Evolutionary conservation across 2,888 invertebrate genomes (phyloP).

Genomic region (Andrena chrysosceles): DNA sequence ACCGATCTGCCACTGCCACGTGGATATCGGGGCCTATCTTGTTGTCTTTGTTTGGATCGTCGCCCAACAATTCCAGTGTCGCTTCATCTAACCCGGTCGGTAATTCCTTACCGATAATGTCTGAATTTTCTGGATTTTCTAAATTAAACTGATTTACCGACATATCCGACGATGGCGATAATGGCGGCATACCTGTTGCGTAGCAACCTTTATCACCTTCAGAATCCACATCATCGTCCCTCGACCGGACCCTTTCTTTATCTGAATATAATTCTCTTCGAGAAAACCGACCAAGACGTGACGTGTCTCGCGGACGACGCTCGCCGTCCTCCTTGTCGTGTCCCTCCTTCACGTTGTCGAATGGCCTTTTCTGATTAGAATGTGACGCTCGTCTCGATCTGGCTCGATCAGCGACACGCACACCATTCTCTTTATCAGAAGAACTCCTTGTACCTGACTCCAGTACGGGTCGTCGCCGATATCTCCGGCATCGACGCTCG

Average conservation of each 20-base stretch:
- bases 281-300: background rate
- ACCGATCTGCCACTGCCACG: background rate
- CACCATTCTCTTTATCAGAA: constrained; percentile 1
- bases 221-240: background rate
- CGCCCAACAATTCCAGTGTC: constrained; percentile 11
- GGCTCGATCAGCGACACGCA: constrained; percentile 2
- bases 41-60: background rate
- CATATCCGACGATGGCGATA: background rate
- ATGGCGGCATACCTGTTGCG: constrained; percentile 1
- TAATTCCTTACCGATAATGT: constrained; percentile 1
- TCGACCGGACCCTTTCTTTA: no score
- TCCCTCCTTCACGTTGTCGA: background rate
- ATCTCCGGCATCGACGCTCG: background rate
- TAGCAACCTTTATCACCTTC: background rate
- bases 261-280: background rate
- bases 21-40: constrained; percentile 6
- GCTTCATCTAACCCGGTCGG: background rate
- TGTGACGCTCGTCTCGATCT: constrained; percentile 10
- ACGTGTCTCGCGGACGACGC: constrained; percentile 8
- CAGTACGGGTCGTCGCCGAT: background rate
- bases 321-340: constrained; percentile 11
- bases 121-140: background rate
- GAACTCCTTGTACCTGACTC: background rate
- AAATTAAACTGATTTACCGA: constrained; percentile 3
- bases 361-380: background rate